These are phyloP conservation scores for Synergus japonicus DNA, from an alignment of 2,888 invertebrate genomes.

Conservation along the genomic window DNA sequence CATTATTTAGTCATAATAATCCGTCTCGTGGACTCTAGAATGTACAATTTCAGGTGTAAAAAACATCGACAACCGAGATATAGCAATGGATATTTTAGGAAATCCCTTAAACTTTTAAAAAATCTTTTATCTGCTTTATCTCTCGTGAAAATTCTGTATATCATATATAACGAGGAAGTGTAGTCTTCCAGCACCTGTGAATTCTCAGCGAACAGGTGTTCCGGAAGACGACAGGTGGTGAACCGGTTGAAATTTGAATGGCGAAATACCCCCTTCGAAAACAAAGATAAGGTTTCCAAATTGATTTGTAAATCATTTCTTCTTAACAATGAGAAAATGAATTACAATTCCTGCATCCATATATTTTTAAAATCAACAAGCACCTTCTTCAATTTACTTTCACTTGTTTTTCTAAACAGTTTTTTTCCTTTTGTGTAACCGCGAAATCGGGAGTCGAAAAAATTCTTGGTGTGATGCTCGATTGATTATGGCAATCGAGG, in stretches of 20 bases:
- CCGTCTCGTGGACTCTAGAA: neutral
- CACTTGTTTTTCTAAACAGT: neutral
- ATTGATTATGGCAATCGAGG: neutral
- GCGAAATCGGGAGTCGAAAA: neutral
- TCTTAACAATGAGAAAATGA: conserved; percentile 1
- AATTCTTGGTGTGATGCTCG: neutral
- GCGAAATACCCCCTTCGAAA: conserved; percentile 17
- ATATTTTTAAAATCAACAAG: neutral
- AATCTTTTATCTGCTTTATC: neutral
- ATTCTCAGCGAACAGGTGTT: conserved; percentile 62
- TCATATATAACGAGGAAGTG: conserved; percentile 45
- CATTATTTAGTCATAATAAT: neutral
- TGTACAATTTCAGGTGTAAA: neutral
- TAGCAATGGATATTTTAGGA: too few species aligned
- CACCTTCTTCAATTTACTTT: neutral
- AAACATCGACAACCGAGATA: too few species aligned
- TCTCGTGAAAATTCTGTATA: conserved; percentile 19
- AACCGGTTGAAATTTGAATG: conserved; percentile 55
- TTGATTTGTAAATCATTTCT: conserved; percentile 6
- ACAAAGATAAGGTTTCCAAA: conserved; percentile 9
- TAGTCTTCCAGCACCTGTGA: conserved; percentile 38
- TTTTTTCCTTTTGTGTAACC: neutral
- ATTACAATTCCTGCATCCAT: neutral
- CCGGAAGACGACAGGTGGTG: conserved; percentile 59
- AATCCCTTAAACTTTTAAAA: too few species aligned